Conservation (phyloP, 2,113 vertebrate species). For the Cricetomys ansorgei region DNA sequence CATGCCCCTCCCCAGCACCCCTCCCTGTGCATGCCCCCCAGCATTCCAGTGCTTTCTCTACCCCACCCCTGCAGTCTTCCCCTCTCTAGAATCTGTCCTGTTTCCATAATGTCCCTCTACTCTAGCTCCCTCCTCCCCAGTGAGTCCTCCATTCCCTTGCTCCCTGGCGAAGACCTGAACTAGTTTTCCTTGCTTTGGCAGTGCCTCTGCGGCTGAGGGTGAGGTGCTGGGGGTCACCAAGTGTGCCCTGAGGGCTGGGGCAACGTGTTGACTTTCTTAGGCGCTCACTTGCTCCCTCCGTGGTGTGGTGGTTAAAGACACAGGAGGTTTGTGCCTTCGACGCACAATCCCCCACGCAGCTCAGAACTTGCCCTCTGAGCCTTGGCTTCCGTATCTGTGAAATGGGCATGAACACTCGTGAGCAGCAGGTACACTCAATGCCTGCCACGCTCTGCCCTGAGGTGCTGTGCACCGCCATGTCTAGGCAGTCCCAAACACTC, state of each 20-base stretch:
- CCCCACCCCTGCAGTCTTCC: neutral
- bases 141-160: neutral
- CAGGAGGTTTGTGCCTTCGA: neutral
- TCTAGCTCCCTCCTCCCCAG: no score
- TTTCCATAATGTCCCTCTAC: neutral
- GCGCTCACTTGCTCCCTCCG: neutral
- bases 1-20: neutral
- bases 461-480: neutral
- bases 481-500: neutral
- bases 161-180: neutral
- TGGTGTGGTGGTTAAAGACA: neutral
- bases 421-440: neutral
- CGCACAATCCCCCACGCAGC: no score
- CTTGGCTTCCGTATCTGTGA: neutral
- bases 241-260: neutral
- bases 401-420: neutral
- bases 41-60: neutral
- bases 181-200: constrained; percentile 19
- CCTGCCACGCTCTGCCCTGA: neutral
- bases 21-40: neutral
- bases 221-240: no score
- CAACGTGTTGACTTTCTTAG: neutral
- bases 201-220: neutral
- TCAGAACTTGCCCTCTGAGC: neutral
- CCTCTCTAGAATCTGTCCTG: neutral